A percentile compares a stretch with the other conserved stretches of the same genome.
phyloP scores from a whole-genome alignment of 2,888 invertebrate genomes.

The Cosmia pyralina region DNA sequence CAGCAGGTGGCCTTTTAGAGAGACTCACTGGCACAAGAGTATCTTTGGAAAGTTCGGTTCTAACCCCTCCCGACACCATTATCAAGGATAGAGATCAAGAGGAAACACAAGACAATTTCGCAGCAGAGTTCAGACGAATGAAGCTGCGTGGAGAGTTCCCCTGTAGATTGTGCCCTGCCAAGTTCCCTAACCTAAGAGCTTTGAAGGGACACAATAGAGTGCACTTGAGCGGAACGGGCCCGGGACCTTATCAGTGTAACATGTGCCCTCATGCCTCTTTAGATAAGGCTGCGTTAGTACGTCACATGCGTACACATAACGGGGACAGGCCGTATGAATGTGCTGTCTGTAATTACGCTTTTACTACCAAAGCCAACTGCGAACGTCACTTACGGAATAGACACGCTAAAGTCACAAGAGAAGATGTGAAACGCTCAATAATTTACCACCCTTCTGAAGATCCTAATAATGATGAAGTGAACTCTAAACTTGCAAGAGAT shows the following conservation, averaged over 20 bases:
- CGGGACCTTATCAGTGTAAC: conserved; percentile 97
- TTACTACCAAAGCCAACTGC: conserved; percentile 99
- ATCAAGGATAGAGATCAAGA: conserved; percentile 87
- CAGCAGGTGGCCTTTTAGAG: conserved; percentile 92
- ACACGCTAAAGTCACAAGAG: conserved; percentile 95
- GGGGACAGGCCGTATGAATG: conserved; percentile 99
- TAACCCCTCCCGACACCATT: conserved; percentile 86
- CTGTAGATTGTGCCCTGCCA: conserved; percentile 96
- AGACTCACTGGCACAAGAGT: conserved; percentile 89
- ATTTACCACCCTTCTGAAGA: conserved; percentile 97
- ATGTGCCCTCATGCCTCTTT: conserved; percentile 97
- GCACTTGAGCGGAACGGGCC: conserved; percentile 94
- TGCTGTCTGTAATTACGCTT: conserved; percentile 98
- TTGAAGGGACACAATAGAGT: conserved; percentile 97
- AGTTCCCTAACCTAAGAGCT: conserved; percentile 96
- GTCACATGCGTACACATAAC: conserved; percentile 98
- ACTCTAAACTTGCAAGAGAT: conserved; percentile 88
- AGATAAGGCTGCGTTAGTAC: conserved; percentile 97
- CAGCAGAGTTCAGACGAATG: conserved; percentile 96
- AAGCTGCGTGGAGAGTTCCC: conserved; percentile 97
- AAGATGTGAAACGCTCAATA: conserved; percentile 96
- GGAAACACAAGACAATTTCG: conserved; percentile 95
- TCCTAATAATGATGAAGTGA: conserved; percentile 94
- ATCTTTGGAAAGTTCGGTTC: conserved; percentile 82
- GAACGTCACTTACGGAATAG: conserved; percentile 98